Evolutionary conservation across 2,888 invertebrate species (phyloP).

Genomic region (Baccha elongata): DNA sequence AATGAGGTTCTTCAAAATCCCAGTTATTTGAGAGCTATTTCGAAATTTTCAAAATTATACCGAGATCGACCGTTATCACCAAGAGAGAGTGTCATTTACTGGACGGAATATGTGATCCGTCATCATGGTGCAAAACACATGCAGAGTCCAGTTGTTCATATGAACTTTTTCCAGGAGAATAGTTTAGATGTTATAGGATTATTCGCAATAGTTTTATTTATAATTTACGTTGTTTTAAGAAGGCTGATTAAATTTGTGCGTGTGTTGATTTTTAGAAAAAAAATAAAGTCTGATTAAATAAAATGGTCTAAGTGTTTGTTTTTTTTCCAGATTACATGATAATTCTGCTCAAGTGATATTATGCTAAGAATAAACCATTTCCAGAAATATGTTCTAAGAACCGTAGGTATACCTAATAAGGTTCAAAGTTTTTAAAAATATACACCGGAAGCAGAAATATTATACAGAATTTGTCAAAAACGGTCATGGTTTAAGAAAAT

Average conservation of each 20-base stretch:
- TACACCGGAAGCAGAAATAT: too few relatives aligned
- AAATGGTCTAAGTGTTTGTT: too few relatives aligned
- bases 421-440: too few relatives aligned
- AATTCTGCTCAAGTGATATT: too few relatives aligned
- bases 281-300: conserved; percentile 42
- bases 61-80: conserved; percentile 83
- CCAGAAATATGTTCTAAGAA: too few relatives aligned
- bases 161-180: conserved; percentile 81
- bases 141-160: conserved; percentile 82
- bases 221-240: too few relatives aligned
- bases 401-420: too few relatives aligned
- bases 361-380: too few relatives aligned
- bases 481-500: too few relatives aligned
- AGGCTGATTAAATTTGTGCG: too few relatives aligned
- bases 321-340: too few relatives aligned
- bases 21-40: conserved; percentile 76
- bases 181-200: conserved; percentile 82
- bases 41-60: conserved; percentile 81
- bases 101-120: conserved; percentile 84
- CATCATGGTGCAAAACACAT: conserved; percentile 83
- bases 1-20: conserved; percentile 74
- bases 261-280: neutral
- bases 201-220: conserved; percentile 13
- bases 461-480: too few relatives aligned
- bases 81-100: conserved; percentile 83